Percentiles rank a stretch among this genome's conserved stretches.
Evolutionary conservation across 2,113 vertebrate species (phyloP).

Genomic region (Psilopogon haemacephalus): DNA sequence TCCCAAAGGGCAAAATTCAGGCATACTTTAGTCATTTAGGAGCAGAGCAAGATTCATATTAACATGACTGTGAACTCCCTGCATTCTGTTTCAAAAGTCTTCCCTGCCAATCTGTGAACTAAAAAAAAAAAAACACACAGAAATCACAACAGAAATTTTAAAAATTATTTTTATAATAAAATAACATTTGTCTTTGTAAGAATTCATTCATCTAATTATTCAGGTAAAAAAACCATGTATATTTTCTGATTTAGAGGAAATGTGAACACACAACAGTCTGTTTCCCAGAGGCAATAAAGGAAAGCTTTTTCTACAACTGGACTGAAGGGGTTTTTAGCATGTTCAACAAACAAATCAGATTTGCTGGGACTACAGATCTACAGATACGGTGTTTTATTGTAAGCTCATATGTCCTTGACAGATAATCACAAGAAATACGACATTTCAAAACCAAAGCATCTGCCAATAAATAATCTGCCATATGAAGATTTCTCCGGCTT

Average conservation of each 20-base stretch:
- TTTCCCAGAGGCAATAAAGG: not conserved
- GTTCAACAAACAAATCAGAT: conserved; percentile 25
- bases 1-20: conserved; percentile 20
- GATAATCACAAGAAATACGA: conserved; percentile 13
- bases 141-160: not conserved
- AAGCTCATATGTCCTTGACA: not conserved
- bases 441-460: not conserved
- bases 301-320: not conserved
- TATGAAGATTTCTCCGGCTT: not conserved
- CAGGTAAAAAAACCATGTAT: not conserved
- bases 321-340: not conserved
- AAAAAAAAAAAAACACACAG: not conserved
- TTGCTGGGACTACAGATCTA: not conserved
- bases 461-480: not conserved
- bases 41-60: not conserved
- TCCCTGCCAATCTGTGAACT: not conserved
- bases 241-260: not conserved
- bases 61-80: not conserved
- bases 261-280: not conserved
- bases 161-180: not conserved
- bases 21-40: not conserved
- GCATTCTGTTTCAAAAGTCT: not conserved
- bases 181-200: not conserved
- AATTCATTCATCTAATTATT: conserved; percentile 5
- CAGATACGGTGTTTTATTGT: not conserved